These are phyloP conservation scores for Drosophila sucinea DNA, from an alignment of 1,140 invertebrate species.

Conservation along the genomic window DNA sequence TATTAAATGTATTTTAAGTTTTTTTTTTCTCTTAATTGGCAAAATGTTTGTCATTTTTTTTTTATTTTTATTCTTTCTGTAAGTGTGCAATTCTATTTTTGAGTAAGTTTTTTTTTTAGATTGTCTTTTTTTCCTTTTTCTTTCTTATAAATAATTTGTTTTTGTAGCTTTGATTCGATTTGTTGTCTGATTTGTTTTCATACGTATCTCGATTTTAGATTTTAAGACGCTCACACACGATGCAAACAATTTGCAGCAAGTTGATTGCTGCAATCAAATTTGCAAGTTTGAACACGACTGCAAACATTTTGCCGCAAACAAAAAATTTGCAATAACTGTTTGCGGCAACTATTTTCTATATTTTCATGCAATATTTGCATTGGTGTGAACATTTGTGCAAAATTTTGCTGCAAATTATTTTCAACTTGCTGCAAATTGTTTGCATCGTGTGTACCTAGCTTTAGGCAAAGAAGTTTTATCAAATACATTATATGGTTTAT, in stretches of 20 bases:
- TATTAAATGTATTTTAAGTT: background rate
- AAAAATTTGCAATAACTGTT: too few relatives aligned
- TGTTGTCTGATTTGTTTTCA: background rate
- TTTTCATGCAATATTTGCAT: too few relatives aligned
- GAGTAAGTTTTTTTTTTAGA: background rate
- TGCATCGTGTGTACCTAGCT: too few relatives aligned
- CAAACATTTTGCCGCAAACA: too few relatives aligned
- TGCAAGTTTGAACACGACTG: too few relatives aligned
- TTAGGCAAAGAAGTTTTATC: constrained; percentile 7
- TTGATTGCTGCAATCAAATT: too few relatives aligned
- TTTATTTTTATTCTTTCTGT: background rate
- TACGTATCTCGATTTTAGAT: background rate
- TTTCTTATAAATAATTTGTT: background rate
- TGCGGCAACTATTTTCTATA: too few relatives aligned
- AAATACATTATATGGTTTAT: background rate
- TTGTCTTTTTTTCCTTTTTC: background rate
- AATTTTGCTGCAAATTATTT: too few relatives aligned
- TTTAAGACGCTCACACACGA: too few relatives aligned
- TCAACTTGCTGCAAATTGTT: too few relatives aligned
- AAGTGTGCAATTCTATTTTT: constrained; percentile 35
- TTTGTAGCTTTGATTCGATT: background rate
- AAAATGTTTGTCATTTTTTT: constrained; percentile 8
- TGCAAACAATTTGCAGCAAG: too few relatives aligned
- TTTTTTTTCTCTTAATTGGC: constrained; percentile 39
- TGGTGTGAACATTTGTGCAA: too few relatives aligned